Evolutionary conservation across 2,113 vertebrate genomes (phyloP), one percentile per base, ranked within the genome.

Genomic region (Candoia aspera): DNA sequence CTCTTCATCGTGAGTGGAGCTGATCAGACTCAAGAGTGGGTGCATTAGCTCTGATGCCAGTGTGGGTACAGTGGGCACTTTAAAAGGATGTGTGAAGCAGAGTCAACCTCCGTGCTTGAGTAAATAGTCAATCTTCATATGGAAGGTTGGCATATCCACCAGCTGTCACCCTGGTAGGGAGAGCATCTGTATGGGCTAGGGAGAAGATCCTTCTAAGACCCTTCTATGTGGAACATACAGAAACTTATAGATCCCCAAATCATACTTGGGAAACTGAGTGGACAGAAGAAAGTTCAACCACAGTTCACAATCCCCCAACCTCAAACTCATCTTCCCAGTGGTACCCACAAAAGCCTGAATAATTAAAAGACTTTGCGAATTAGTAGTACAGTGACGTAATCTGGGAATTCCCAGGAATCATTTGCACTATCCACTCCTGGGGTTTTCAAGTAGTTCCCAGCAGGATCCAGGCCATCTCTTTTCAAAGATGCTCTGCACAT

Each of bases 221-320:
- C 6, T 49, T 49, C 49, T 49, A 42, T 42, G 42, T 42, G 42
- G 42, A 3, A 42, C 42, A 42, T 42, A 42, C 9, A 8, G 64
- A 1, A n/a, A 26, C 21, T 79, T 57, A 55, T 2, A 68, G 21
- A 2, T 49, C 53, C 2, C 49, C 37, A 90, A 79, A 55, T 9
- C 49, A 49, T 55, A 49, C 54, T 57, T 68, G 54, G 49, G 68
- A 57, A 26, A 84, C 10, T 6, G 17, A 23, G 3, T n/a, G 19
- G 83, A 26, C 60, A 29, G 26, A 29, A 62, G 23, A 15, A 54
- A 57, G 91, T 89, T 92, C 91, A 85, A 10, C 49, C n/a, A 29
- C n/a, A 85, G 91, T 92, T 92, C 92, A 92, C 13, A n/a, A 86
- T 21, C 92, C 37, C 57, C 83, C 84, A 58, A 92, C 84, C 60